Evolutionary conservation across 2,797 vertebrate genomes (phyloP).

Genomic region (Ptychobarbus kaznakovi): DNA sequence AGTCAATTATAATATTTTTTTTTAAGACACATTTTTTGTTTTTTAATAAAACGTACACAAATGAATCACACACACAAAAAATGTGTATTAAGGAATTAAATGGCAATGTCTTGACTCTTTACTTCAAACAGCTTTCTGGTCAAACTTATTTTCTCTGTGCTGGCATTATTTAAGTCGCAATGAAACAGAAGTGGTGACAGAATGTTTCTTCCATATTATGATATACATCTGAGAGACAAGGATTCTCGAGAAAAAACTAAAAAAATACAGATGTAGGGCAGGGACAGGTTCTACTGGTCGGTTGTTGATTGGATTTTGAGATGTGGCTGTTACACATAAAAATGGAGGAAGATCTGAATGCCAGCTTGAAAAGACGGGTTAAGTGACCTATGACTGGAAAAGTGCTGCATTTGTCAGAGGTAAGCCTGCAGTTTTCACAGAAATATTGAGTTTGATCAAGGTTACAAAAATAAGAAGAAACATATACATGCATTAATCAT

Average conservation of each 20-base stretch:
- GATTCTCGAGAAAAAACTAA: neutral
- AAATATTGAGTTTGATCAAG: neutral
- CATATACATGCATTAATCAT: neutral
- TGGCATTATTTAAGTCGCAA: neutral
- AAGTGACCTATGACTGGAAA: neutral
- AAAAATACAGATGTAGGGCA: neutral
- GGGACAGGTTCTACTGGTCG: neutral
- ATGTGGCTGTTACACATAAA: neutral
- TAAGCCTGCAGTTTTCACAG: neutral
- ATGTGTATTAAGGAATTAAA: neutral
- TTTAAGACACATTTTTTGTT: neutral
- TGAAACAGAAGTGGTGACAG: neutral
- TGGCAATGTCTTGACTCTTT: neutral
- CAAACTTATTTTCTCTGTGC: neutral
- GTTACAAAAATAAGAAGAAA: neutral
- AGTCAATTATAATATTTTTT: neutral
- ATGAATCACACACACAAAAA: neutral
- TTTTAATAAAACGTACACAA: neutral
- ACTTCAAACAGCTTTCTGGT: neutral
- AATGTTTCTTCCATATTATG: neutral
- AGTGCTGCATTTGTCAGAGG: neutral
- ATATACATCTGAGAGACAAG: neutral
- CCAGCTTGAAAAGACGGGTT: neutral
- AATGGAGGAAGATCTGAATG: neutral
- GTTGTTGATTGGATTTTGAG: slow-evolving; percentile 1